phyloP scores from a whole-genome alignment of 2,888 invertebrate genomes.

The Ophion costatus region DNA sequence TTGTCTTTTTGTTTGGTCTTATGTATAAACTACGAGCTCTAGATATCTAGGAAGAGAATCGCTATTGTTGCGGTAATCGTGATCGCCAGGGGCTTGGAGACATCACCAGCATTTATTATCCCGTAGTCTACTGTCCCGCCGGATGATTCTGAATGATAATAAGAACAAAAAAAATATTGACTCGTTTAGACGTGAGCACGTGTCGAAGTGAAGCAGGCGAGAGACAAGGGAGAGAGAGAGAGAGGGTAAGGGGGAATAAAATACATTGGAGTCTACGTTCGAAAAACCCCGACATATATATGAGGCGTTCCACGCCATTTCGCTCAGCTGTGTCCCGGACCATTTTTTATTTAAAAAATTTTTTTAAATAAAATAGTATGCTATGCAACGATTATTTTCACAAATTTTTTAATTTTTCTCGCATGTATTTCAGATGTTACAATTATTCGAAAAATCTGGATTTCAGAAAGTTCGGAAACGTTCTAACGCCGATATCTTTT shows the following conservation, averaged over 20 bases:
- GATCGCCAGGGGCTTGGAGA: constrained; percentile 80
- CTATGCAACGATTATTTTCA: no score
- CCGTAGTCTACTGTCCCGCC: constrained; percentile 78
- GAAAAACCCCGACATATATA: no score
- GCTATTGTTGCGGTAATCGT: constrained; percentile 80
- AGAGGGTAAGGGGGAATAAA: neutral
- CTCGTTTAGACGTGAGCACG: constrained; percentile 72
- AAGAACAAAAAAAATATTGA: constrained; percentile 77
- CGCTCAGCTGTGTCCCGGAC: no score
- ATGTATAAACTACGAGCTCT: constrained; percentile 42
- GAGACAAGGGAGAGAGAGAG: neutral
- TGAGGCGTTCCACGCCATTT: no score
- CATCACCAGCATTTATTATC: constrained; percentile 78
- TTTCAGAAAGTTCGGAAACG: no score
- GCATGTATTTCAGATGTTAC: no score
- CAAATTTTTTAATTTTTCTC: no score
- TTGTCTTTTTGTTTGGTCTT: constrained; percentile 5
- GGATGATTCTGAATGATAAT: constrained; percentile 81
- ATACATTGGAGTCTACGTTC: no score
- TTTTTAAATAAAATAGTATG: no score
- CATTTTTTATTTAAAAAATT: no score
- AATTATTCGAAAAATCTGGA: no score
- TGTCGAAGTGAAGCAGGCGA: neutral
- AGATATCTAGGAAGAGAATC: constrained; percentile 78
- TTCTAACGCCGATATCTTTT: no score